These are phyloP conservation scores for Pipa parva DNA, from an alignment of 2,113 vertebrate genomes.

Conservation along the genomic window DNA sequence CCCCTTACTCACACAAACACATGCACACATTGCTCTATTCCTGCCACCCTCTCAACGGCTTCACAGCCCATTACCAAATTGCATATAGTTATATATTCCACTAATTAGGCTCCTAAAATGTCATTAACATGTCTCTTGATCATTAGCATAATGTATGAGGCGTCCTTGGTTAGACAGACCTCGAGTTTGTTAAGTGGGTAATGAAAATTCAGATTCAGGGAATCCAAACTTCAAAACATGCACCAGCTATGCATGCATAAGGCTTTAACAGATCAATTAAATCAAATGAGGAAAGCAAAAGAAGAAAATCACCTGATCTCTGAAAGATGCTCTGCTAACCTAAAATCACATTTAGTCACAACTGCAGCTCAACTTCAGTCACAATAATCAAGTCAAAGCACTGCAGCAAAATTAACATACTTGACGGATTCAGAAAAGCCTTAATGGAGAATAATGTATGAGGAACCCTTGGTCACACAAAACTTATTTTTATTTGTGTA, in stretches of 20 bases:
- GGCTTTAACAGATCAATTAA: too few species aligned
- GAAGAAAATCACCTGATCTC: too few species aligned
- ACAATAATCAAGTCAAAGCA: too few species aligned
- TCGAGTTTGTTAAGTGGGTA: slow-evolving; percentile 83
- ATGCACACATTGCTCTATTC: not conserved
- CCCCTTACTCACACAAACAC: not conserved
- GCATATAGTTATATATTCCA: slow-evolving; percentile 94
- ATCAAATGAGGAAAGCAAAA: too few species aligned
- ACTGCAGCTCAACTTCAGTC: too few species aligned
- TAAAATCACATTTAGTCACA: too few species aligned
- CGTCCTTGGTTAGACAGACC: slow-evolving; percentile 82
- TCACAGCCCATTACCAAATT: slow-evolving; percentile 96
- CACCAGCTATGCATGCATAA: not conserved
- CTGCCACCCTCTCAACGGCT: slow-evolving; percentile 64
- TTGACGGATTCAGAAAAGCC: too few species aligned
- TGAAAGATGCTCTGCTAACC: too few species aligned
- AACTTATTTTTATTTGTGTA: too few species aligned
- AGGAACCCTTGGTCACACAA: too few species aligned
- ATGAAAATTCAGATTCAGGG: slow-evolving; percentile 62
- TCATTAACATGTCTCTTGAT: slow-evolving; percentile 99
- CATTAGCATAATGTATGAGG: slow-evolving; percentile 98
- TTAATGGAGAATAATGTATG: too few species aligned
- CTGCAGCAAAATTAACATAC: too few species aligned
- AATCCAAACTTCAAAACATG: slow-evolving; percentile 27
- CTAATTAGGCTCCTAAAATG: slow-evolving; percentile 99